These are phyloP conservation scores for Sceloporus tristichus DNA, from an alignment of 2,113 vertebrate species.

Conservation along the genomic window DNA sequence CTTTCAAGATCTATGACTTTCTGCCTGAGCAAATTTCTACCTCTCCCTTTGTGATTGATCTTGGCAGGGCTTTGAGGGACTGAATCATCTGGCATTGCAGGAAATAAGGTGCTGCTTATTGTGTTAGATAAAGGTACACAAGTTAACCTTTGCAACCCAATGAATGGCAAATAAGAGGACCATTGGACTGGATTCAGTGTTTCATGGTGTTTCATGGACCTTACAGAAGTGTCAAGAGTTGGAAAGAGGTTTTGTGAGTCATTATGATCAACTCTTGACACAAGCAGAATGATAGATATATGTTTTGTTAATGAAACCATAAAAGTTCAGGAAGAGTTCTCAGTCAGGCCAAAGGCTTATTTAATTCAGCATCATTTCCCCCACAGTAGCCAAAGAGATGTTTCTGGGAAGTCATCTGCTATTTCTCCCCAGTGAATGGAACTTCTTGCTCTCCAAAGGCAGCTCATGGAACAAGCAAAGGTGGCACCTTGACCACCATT, in stretches of 20 bases:
- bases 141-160: slow-evolving; percentile 58
- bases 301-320: not conserved
- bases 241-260: not conserved
- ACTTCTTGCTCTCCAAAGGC: too few relatives aligned
- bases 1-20: slow-evolving; percentile 52
- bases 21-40: slow-evolving; percentile 60
- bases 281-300: not conserved
- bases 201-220: slow-evolving; percentile 59
- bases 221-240: slow-evolving; percentile 6
- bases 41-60: slow-evolving; percentile 57
- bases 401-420: not conserved
- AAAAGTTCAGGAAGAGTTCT: not conserved
- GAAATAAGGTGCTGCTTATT: slow-evolving; percentile 69
- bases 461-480: too few relatives aligned
- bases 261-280: not conserved
- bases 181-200: slow-evolving; percentile 25
- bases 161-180: slow-evolving; percentile 41
- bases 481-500: too few relatives aligned
- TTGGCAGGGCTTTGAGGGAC: slow-evolving; percentile 45
- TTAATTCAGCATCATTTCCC: too few relatives aligned
- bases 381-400: not conserved
- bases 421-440: too few relatives aligned
- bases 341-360: not conserved
- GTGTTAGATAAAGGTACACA: slow-evolving; percentile 53
- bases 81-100: slow-evolving; percentile 59